Evolutionary conservation across 2,113 vertebrate genomes (phyloP), one percentile per base, ranked within the genome.

Genomic region (Grammomys dolichurus): DNA sequence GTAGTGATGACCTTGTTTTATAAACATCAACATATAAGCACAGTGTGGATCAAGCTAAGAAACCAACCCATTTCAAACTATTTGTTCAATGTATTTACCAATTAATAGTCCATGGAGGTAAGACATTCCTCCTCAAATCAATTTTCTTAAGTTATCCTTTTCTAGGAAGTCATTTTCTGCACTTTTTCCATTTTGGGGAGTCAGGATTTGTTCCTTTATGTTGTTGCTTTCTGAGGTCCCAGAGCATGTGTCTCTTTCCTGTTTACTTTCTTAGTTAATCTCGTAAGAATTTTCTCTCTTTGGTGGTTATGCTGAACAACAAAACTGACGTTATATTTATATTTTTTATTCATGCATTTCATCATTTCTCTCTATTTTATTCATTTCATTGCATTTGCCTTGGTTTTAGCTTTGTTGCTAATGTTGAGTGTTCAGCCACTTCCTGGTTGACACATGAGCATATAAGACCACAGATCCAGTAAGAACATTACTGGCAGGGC

Each of bases 281-380:
- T 58, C 89, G 2, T 14, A 72, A 86, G 72, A 88, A 65, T 54
- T 76, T 54, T 43, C 22, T 95, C 84, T 90, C 43, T 78, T 95
- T 80, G 3, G 91, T 91, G 20, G 10, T 67, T 48, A 89, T 82
- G 54, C 6, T 63, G 65, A 91, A 60, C 51, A 48, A 36, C 4
- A 89, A 65, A 72, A 4, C 76, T 76, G 63, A 28, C 69, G 22
- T 91, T 90, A 82, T 87, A 31, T 46, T 28, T 82, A 6, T n/a
- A 20, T 1, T 69, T 51, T 77, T 43, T 84, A 51, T 33, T 63
- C 51, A 51, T 84, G 51, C 73, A 65, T 65, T 87, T 90, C 48
- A n/a, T 69, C 60, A 46, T 85, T 89, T 63, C n/a, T 93, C 84
- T 28, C 22, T 72, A 0, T n/a, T 63, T 1, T 43, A 3, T 84